phyloP scores from a whole-genome alignment of 2,888 invertebrate genomes.

The Agrotis clavis region DNA sequence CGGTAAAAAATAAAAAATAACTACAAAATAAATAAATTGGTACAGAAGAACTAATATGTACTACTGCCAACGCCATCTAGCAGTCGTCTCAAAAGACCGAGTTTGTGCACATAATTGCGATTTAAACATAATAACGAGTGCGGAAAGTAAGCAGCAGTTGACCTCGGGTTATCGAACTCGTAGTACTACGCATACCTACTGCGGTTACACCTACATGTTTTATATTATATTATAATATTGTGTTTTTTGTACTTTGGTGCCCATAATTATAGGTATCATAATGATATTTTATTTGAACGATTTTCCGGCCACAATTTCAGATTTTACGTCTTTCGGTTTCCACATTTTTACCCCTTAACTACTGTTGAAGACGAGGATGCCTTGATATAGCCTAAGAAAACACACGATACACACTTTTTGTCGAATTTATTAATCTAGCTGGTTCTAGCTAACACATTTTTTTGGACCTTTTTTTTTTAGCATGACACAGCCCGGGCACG shows the following conservation, averaged over 20 bases:
- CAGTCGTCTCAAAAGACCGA: conserved; percentile 1
- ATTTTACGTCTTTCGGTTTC: no score
- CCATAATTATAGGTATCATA: background rate
- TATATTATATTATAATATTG: conserved; percentile 31
- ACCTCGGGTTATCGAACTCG: conserved; percentile 66
- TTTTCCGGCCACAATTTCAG: background rate
- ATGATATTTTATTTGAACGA: background rate
- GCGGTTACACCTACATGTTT: conserved; percentile 26
- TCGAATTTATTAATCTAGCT: no score
- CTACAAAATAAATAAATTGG: background rate
- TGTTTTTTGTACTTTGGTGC: background rate
- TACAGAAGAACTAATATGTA: background rate
- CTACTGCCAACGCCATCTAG: conserved; percentile 55
- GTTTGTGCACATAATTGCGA: conserved; percentile 42
- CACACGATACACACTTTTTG: no score
- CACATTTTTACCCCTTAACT: no score
- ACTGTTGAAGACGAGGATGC: no score
- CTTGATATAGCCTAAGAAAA: no score
- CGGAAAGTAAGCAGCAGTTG: conserved; percentile 59
- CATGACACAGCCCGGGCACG: no score
- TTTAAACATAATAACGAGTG: conserved; percentile 56
- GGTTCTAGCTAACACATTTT: no score
- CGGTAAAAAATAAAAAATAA: no score
- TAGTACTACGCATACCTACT: conserved; percentile 58
- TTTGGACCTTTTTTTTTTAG: no score